Evolutionary conservation across 2,888 invertebrate genomes (phyloP), one percentile per base, ranked within the genome.

Genomic region (Maniola hyperantus): DNA sequence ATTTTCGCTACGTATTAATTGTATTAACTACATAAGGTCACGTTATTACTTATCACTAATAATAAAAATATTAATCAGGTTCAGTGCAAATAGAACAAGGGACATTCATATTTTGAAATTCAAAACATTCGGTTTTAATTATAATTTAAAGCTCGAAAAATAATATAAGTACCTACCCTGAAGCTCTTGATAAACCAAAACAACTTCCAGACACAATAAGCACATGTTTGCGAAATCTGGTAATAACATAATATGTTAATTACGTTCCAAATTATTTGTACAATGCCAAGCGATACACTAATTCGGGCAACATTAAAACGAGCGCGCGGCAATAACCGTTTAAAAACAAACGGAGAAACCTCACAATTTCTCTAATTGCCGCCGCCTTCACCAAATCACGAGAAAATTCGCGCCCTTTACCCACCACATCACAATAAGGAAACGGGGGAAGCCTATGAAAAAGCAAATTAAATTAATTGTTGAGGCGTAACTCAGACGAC

Each of bases 381-480:
- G 83, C 81, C 84, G 85, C 83, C 79, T 86, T 88, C 86, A 89
- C 89, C 87, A 87, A 90, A 91, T 89, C 88, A 89, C 85, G 85
- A 88, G 88, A 88, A 89, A 87, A 88, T 90, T 91, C 87, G 85
- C 91, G 84, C 89, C 84, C 85, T 85, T 83, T 80, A 79, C 83
- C 84, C 88, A 84, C 83, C 82, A 85, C 85, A 83, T 87, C 82
- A 87, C 87, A 88, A 87, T 85, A 83, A 84, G 83, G 83, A 85
- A 88, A 85, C 87, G 84, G 85, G 87, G 87, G 91, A 90, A 91
- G 88, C 89, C 90, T 84, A 88, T 89, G 88, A 90, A 91, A 89
- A 91, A 89, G 88, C 89, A 90, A 91, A 91, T 90, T 91, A 91
- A 91, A 87, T 91, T 89, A 89, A 88, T 65, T 68, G 90, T 88